A percentile compares a stretch with the other conserved stretches of the same genome.
Evolutionary conservation across 2,888 invertebrate species (phyloP).

Genomic region (Meloe dianella): DNA sequence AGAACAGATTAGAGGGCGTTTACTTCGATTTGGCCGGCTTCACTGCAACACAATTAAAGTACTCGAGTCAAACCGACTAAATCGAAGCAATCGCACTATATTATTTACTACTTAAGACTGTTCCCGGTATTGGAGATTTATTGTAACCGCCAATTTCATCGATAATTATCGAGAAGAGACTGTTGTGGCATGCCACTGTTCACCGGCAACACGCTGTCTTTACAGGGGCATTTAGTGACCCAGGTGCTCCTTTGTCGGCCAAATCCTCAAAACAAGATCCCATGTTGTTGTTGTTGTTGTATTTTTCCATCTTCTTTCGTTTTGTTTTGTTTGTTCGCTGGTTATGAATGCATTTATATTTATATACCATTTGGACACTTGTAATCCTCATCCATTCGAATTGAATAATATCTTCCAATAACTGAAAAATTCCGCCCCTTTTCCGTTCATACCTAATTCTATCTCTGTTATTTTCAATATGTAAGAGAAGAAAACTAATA

Average conservation of each 20-base stretch:
- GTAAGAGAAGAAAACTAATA: neutral
- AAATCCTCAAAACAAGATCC: constrained; percentile 37
- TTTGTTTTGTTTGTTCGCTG: neutral
- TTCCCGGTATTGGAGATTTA: too few relatives aligned
- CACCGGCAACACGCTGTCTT: constrained; percentile 27
- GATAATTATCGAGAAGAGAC: neutral
- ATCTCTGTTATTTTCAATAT: neutral
- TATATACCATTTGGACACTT: constrained; percentile 22
- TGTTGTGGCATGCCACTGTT: constrained; percentile 23
- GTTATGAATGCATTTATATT: neutral
- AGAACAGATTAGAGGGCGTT: too few relatives aligned
- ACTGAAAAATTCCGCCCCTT: constrained; percentile 4
- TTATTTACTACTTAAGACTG: too few relatives aligned
- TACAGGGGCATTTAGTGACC: constrained; percentile 34
- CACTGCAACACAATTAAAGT: too few relatives aligned
- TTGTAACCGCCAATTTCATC: neutral
- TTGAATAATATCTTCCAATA: constrained; percentile 8
- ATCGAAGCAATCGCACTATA: too few relatives aligned
- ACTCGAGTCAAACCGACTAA: neutral
- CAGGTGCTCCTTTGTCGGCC: constrained; percentile 41
- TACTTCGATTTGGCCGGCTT: too few relatives aligned
- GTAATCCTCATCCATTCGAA: constrained; percentile 20
- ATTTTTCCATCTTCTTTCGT: neutral
- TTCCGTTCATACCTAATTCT: neutral
- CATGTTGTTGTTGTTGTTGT: constrained; percentile 33